phyloP scores from a whole-genome alignment of 2,797 vertebrate genomes.

The Scleropages formosus region DNA sequence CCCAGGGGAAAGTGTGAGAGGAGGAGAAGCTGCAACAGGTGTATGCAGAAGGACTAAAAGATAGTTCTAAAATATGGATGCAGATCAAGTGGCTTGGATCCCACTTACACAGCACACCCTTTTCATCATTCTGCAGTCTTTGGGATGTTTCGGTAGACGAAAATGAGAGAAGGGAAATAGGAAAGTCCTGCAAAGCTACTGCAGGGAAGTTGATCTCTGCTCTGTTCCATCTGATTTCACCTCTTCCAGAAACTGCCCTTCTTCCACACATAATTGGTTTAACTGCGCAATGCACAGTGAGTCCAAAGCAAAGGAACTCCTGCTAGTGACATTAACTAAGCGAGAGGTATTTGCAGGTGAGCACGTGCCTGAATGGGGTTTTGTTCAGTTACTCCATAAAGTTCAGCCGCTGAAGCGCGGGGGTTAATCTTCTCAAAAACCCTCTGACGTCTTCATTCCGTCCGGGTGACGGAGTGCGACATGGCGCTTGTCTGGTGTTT shows the following conservation, averaged over 20 bases:
- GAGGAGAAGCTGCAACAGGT: too few relatives aligned
- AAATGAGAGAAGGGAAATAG: background rate
- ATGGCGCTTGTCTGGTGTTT: background rate
- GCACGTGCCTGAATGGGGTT: conserved; percentile 32
- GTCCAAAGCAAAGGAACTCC: background rate
- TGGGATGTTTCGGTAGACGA: background rate
- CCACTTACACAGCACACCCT: too few relatives aligned
- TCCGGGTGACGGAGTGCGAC: background rate
- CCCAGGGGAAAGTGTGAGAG: too few relatives aligned
- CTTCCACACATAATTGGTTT: background rate
- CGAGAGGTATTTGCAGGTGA: conserved; percentile 59
- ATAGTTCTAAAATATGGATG: too few relatives aligned
- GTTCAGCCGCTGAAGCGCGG: background rate
- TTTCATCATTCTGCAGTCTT: too few relatives aligned
- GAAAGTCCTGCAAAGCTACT: background rate
- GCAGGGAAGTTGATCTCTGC: background rate
- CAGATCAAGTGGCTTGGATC: too few relatives aligned
- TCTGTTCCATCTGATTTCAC: background rate
- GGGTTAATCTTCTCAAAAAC: conserved; percentile 6
- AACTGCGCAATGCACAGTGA: background rate
- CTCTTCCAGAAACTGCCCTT: background rate
- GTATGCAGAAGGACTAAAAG: too few relatives aligned
- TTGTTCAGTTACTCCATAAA: background rate
- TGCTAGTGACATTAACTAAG: too few relatives aligned
- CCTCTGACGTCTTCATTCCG: conserved; percentile 4